These are phyloP conservation scores for Rhabdomys pumilio DNA, from an alignment of 2,797 vertebrate genomes.

Conservation along the genomic window DNA sequence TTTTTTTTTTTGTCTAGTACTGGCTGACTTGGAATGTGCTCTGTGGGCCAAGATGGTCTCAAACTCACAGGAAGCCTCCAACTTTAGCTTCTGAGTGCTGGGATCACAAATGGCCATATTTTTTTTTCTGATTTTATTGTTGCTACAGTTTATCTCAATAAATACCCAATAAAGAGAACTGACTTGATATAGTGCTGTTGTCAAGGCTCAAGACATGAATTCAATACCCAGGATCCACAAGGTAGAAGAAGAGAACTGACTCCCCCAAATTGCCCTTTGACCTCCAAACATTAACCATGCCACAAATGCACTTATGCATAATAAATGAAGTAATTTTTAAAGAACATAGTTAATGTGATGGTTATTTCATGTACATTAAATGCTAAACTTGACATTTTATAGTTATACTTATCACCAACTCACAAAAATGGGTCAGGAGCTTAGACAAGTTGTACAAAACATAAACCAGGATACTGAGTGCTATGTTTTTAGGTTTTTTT, in stretches of 20 bases:
- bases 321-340: background rate
- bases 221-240: background rate
- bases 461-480: background rate
- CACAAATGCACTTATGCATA: background rate
- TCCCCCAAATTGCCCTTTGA: background rate
- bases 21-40: background rate
- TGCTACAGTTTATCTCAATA: background rate
- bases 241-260: background rate
- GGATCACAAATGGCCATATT: background rate
- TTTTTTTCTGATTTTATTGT: background rate
- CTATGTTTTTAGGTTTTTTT: background rate
- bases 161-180: background rate
- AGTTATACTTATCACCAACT: slow-evolving; percentile 27
- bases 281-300: background rate
- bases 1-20: background rate
- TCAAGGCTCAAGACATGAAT: background rate
- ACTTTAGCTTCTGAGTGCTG: background rate
- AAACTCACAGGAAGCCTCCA: too few relatives aligned
- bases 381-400: slow-evolving; percentile 1
- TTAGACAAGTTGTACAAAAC: background rate
- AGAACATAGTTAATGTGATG: background rate
- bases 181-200: background rate
- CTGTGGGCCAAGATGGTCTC: background rate
- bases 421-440: slow-evolving; percentile 32
- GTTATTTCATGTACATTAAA: background rate